A percentile compares a stretch with the other conserved stretches of the same genome.
These are phyloP conservation scores for Ranitomeya variabilis DNA, from an alignment of 2,113 vertebrate species.

Conservation along the genomic window DNA sequence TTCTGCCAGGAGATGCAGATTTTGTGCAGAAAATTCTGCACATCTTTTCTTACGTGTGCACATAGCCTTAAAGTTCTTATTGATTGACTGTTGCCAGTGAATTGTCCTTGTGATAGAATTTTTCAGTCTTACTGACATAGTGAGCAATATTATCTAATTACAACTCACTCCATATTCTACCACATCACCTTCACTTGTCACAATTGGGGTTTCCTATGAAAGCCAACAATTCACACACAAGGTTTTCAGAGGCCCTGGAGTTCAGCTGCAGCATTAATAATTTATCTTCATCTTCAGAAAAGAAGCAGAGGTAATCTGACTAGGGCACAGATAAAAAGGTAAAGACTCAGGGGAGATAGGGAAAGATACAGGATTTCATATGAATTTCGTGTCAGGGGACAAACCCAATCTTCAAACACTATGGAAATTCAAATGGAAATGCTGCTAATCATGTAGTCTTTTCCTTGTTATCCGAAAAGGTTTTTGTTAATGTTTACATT, in stretches of 20 bases:
- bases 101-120: not conserved
- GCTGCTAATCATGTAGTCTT: not conserved
- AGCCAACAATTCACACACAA: constrained; percentile 25
- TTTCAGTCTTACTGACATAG: not conserved
- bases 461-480: not conserved
- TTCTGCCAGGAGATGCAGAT: too few species aligned
- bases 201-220: not conserved
- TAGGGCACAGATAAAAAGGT: constrained; percentile 17
- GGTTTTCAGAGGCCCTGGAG: constrained; percentile 1
- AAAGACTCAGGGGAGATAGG: not conserved
- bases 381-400: constrained; percentile 18
- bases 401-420: constrained; percentile 12
- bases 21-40: too few species aligned
- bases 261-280: constrained; percentile 34
- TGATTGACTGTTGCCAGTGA: not conserved
- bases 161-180: not conserved
- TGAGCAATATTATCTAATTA: constrained; percentile 1
- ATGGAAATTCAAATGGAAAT: constrained; percentile 28
- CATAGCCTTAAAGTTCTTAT: constrained; percentile 10
- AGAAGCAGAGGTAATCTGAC: not conserved
- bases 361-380: not conserved
- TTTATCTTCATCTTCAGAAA: constrained; percentile 13
- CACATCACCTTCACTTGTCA: not conserved
- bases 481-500: not conserved
- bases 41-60: too few species aligned